phyloP scores from a whole-genome alignment of 2,113 vertebrate genomes.

The Jacana jacana region DNA sequence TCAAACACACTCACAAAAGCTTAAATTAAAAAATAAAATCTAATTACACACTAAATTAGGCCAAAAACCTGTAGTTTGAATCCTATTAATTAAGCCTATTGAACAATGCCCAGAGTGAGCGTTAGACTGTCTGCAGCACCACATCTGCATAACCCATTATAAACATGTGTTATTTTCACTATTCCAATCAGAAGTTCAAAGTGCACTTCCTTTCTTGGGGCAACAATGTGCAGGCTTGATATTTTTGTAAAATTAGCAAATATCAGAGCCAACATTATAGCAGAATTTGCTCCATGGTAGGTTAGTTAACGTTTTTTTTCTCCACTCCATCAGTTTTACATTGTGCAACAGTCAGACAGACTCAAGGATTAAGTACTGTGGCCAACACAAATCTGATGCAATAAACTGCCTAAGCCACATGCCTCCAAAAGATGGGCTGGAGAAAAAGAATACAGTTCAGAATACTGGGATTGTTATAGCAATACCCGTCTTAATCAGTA shows the following conservation, averaged over 20 bases:
- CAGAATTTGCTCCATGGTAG: not conserved
- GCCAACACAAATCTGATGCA: not conserved
- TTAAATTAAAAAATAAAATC: not conserved
- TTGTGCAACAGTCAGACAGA: not conserved
- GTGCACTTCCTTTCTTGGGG: conserved; percentile 11
- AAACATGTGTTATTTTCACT: conserved; percentile 11
- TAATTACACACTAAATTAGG: not conserved
- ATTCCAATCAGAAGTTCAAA: conserved; percentile 17
- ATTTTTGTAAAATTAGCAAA: not conserved
- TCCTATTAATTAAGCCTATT: not conserved
- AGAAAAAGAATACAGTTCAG: not conserved
- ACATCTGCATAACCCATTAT: conserved; percentile 19
- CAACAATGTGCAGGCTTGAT: not conserved
- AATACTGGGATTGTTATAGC: not conserved
- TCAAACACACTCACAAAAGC: not conserved
- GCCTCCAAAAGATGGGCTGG: not conserved
- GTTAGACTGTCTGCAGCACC: not conserved
- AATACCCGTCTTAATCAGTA: not conserved
- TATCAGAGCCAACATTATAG: not conserved
- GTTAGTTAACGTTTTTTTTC: not conserved
- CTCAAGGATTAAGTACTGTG: not conserved
- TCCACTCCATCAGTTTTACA: not conserved
- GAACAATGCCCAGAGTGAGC: not conserved
- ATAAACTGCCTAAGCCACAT: not conserved
- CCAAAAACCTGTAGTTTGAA: not conserved